Evolutionary conservation across 92 coral and sea anemone genomes (phyloP).

Genomic region (Porites evermanni): DNA sequence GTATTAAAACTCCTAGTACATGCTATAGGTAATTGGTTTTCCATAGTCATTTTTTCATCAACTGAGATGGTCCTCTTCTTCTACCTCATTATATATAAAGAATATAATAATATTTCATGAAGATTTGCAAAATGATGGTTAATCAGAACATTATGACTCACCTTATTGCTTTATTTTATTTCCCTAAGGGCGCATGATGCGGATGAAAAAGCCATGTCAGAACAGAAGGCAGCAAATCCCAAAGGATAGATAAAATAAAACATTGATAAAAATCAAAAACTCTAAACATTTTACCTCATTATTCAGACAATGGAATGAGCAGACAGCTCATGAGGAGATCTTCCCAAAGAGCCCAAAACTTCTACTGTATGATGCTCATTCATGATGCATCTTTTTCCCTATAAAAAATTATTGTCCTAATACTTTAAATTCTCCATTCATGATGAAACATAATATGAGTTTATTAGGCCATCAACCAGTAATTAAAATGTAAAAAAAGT

Average conservation of each 20-base stretch:
- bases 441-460: background rate
- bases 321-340: background rate
- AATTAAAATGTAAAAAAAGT: no score
- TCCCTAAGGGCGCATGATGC: slow-evolving; percentile 94
- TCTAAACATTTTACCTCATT: background rate
- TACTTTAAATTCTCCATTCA: background rate
- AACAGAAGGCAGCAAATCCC: slow-evolving; percentile 77
- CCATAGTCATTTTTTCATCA: no score
- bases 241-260: slow-evolving; percentile 39
- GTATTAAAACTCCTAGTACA: no score
- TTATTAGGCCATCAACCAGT: no score
- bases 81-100: no score
- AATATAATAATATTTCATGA: no score
- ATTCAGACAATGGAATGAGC: background rate
- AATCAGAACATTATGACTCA: background rate
- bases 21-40: no score
- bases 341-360: background rate
- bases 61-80: no score
- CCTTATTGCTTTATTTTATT: background rate
- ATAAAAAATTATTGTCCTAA: background rate
- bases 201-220: slow-evolving; percentile 94
- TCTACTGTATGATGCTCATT: background rate
- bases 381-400: background rate
- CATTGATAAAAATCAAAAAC: background rate
- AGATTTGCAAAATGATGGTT: no score